A percentile compares a stretch with the other conserved stretches of the same genome.
These are phyloP conservation scores for Hormaphis cornu DNA, from an alignment of 1,140 invertebrate genomes.

Conservation along the genomic window DNA sequence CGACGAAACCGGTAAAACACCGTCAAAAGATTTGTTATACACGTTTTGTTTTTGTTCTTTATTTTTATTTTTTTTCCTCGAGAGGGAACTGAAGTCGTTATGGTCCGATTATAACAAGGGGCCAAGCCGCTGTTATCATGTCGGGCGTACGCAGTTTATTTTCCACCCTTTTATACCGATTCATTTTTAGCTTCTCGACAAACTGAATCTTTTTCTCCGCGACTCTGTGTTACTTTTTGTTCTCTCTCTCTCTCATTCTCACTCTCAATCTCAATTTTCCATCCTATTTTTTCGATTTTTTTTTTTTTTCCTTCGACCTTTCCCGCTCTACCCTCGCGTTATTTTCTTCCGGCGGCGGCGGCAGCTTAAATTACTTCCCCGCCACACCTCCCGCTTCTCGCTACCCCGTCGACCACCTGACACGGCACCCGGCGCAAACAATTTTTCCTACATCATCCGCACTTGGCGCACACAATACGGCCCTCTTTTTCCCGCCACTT, in stretches of 20 bases:
- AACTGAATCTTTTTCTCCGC: slow-evolving; percentile 12
- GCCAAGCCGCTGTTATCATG: slow-evolving; percentile 31
- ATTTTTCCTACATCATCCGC: slow-evolving; percentile 33
- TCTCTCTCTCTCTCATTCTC: background rate
- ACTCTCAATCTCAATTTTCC: background rate
- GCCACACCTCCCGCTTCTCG: background rate
- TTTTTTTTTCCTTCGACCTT: background rate
- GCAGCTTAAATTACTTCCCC: slow-evolving; percentile 24
- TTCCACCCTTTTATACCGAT: slow-evolving; percentile 29
- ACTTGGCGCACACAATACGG: slow-evolving; percentile 20
- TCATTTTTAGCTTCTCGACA: slow-evolving; percentile 31
- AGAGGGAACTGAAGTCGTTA: slow-evolving; percentile 24
- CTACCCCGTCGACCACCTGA: slow-evolving; percentile 16
- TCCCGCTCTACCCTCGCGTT: background rate
- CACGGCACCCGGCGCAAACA: slow-evolving; percentile 25
- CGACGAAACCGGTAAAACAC: slow-evolving; percentile 13
- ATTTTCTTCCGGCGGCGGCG: background rate
- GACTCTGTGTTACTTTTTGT: slow-evolving; percentile 6
- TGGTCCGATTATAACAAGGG: slow-evolving; percentile 31
- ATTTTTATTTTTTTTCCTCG: slow-evolving; percentile 9
- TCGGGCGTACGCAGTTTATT: slow-evolving; percentile 29
- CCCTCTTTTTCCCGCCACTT: slow-evolving; percentile 25
- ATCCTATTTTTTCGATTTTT: background rate
- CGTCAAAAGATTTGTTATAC: slow-evolving; percentile 31
- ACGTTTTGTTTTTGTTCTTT: slow-evolving; percentile 2